Base-by-base conservation (phyloP, 2,113 vertebrate species). In the Phaethornis superciliosus region DNA sequence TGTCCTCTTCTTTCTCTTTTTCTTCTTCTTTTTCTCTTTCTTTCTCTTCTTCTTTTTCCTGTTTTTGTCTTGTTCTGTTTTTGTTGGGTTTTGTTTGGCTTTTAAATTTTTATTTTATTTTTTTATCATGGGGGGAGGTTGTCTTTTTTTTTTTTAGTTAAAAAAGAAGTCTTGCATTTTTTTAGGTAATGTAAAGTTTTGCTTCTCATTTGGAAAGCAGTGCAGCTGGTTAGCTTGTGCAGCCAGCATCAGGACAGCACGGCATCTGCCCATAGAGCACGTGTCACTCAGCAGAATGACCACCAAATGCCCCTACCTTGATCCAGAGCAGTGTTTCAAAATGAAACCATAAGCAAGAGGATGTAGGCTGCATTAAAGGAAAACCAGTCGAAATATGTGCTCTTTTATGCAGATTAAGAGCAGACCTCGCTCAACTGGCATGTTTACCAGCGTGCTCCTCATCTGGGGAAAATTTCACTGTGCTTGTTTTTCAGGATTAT, bases 401-500 rank as follows among this genome's bases (percentile, higher is more conserved):
- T 27, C 62, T 92, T 89, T 76, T 55, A 72, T 70, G 70, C 49
- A 91, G 79, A 82, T 63, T 54, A 80, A 92, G 60, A 84, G 44
- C 65, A 79, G 44, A 49, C 46, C 81, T 92, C 4, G 2, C 55
- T 87, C 70, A 87, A 35, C 59, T 84, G 74, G 59, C 37, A 58
- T 1, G 4, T 67, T 84, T 60, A 78, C 40, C 40, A 89, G 9
- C n/a, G 23, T 51, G 47, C 44, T 86, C 74, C 32, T 94, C 70
- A 49, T 83, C 77, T 95, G 59, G 68, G 63, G 46, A 85, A 92
- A 81, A 58, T 87, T 54, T 87, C 56, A 79, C 84, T 91, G 78
- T 88, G 63, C 81, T 94, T 89, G 63, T 92, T 82, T 93, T 85
- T 77, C 78, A 94, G 67, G 87, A 82, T 63, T 80, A 59, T 2